Percentiles rank a stretch among this genome's conserved stretches.
Conservation (phyloP, 2,888 invertebrate genomes). For the Lutraria lutraria region DNA sequence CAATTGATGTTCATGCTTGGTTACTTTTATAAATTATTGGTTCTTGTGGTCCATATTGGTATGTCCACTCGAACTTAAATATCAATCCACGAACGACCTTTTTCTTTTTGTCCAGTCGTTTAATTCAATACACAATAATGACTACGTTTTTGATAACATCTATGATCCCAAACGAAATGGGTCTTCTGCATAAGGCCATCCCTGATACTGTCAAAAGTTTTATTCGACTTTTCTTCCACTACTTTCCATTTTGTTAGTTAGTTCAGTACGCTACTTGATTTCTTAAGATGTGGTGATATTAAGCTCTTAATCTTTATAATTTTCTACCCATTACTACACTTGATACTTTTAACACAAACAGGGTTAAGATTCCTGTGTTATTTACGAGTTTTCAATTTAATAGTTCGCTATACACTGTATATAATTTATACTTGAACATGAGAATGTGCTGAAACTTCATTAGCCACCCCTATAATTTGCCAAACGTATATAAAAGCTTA, state of each 20-base stretch:
- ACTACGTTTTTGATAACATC: neutral
- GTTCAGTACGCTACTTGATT: neutral
- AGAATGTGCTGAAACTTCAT: slow-evolving; percentile 31
- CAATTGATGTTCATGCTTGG: neutral
- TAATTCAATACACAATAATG: neutral
- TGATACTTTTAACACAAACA: neutral
- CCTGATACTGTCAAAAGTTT: neutral
- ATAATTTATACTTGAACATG: slow-evolving; percentile 27
- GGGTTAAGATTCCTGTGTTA: slow-evolving; percentile 8
- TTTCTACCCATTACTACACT: neutral
- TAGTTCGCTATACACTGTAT: slow-evolving; percentile 14
- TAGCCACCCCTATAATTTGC: slow-evolving; percentile 38
- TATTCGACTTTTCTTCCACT: neutral
- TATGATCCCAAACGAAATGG: too few relatives aligned
- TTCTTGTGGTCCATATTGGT: neutral
- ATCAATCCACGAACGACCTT: neutral
- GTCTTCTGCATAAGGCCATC: neutral
- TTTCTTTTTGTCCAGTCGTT: neutral
- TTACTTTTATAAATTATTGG: neutral
- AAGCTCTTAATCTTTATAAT: neutral
- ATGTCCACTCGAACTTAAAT: neutral
- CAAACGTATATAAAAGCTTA: slow-evolving; percentile 31
- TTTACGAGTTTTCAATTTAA: slow-evolving; percentile 27
- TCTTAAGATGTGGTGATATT: neutral
- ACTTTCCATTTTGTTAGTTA: neutral